Conservation (phyloP, 2,797 vertebrate genomes). For the Aulostomus chinensis region DNA sequence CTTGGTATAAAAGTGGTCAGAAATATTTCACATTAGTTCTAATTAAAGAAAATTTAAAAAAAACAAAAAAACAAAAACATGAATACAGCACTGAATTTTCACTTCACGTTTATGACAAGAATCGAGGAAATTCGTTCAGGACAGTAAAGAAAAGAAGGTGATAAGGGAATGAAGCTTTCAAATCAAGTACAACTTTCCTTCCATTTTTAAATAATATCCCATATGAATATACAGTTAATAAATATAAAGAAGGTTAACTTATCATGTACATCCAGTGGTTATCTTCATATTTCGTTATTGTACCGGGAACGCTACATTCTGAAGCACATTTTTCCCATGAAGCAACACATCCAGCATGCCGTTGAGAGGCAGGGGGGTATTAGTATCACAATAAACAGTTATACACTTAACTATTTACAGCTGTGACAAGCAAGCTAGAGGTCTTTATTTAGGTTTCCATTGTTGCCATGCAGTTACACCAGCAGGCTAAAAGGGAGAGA, state of each 20-base stretch:
- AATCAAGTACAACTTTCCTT: conserved; percentile 30
- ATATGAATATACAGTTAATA: conserved; percentile 34
- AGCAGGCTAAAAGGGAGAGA: conserved; percentile 30
- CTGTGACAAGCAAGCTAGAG: conserved; percentile 59
- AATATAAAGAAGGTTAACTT: conserved; percentile 31
- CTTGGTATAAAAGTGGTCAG: conserved; percentile 28
- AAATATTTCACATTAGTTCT: conserved; percentile 52
- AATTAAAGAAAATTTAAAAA: conserved; percentile 9
- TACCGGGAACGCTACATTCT: conserved; percentile 25
- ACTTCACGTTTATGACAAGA: conserved; percentile 42
- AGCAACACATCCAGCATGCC: conserved; percentile 61
- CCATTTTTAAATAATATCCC: conserved; percentile 33
- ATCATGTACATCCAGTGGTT: conserved; percentile 43
- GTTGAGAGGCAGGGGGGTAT: conserved; percentile 30
- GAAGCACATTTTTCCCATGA: conserved; percentile 27
- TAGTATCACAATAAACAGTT: conserved; percentile 54
- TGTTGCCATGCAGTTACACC: conserved; percentile 71
- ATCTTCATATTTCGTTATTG: conserved; percentile 29
- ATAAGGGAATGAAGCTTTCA: conserved; percentile 18
- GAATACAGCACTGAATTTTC: conserved; percentile 40
- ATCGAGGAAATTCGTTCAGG: conserved; percentile 19
- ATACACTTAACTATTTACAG: conserved; percentile 73
- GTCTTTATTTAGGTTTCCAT: conserved; percentile 50
- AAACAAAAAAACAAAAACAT: conserved; percentile 21
- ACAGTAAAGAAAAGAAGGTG: conserved; percentile 11